Evolutionary conservation across 2,113 vertebrate genomes (phyloP), one percentile per base, ranked within the genome.

Genomic region (Galemys pyrenaicus): DNA sequence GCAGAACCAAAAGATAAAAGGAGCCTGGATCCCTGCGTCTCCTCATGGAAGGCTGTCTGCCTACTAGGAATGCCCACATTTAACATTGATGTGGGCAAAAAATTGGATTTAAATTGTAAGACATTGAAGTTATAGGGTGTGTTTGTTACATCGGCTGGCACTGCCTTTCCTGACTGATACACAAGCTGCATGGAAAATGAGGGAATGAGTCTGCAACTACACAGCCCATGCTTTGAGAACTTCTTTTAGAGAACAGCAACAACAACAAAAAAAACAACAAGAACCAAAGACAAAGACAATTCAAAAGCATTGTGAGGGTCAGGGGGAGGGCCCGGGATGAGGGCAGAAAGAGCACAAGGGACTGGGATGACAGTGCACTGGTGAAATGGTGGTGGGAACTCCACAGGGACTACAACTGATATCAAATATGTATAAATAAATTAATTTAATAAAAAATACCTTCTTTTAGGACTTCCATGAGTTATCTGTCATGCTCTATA

Each of bases 401-500:
- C n/a, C n/a, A n/a, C n/a, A n/a, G n/a, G n/a, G n/a, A n/a, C n/a
- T n/a, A n/a, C n/a, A n/a, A n/a, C n/a, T n/a, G n/a, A n/a, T n/a
- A n/a, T n/a, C n/a, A n/a, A n/a, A n/a, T n/a, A n/a, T n/a, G n/a
- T n/a, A n/a, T n/a, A n/a, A n/a, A n/a, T n/a, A n/a, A n/a, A n/a
- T n/a, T n/a, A n/a, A n/a, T n/a, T n/a, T n/a, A n/a, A n/a, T n/a
- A n/a, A n/a, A n/a, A n/a, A n/a, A n/a, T n/a, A n/a, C n/a, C n/a
- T n/a, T 11, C 77, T 56, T 56, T 56, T 90, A 41, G n/a, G 65
- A 93, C 41, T 94, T 92, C 78, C 28, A n/a, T 37, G 32, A 79
- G 32, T 90, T 82, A 60, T 73, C 75, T 91, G 91, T 91, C 68
- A 60, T 87, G 51, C 70, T 96, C 93, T 91, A 60, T 70, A 91